Conservation (phyloP, 2,113 vertebrate genomes). For the Taxidea taxus region DNA sequence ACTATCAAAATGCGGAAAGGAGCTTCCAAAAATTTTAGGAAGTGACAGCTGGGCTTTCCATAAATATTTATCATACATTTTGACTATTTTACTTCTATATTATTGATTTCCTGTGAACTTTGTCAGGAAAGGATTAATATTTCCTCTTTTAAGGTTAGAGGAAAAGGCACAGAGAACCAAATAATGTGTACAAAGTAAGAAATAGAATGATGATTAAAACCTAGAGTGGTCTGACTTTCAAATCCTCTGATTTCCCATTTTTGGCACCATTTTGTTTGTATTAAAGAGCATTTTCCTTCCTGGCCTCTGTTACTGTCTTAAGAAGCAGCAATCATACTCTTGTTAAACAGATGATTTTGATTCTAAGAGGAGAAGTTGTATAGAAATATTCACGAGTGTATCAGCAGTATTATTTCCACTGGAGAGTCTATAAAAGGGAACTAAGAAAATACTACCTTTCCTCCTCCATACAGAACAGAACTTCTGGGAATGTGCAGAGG, state of each 20-base stretch:
- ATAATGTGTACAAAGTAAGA: background rate
- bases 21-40: background rate
- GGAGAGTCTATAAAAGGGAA: background rate
- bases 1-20: background rate
- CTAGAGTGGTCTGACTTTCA: background rate
- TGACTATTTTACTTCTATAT: background rate
- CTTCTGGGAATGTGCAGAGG: background rate
- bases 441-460: background rate
- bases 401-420: background rate
- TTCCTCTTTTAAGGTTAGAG: background rate
- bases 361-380: background rate
- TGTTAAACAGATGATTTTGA: constrained; percentile 20
- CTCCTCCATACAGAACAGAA: background rate
- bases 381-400: background rate
- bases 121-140: background rate
- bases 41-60: background rate
- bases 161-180: background rate
- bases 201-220: background rate
- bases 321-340: background rate
- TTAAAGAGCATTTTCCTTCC: background rate
- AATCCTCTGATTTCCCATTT: background rate
- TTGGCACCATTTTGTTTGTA: background rate
- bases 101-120: background rate
- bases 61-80: background rate
- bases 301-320: background rate